phyloP scores from a whole-genome alignment of 2,888 invertebrate genomes.

The Napeogenes inachia region DNA sequence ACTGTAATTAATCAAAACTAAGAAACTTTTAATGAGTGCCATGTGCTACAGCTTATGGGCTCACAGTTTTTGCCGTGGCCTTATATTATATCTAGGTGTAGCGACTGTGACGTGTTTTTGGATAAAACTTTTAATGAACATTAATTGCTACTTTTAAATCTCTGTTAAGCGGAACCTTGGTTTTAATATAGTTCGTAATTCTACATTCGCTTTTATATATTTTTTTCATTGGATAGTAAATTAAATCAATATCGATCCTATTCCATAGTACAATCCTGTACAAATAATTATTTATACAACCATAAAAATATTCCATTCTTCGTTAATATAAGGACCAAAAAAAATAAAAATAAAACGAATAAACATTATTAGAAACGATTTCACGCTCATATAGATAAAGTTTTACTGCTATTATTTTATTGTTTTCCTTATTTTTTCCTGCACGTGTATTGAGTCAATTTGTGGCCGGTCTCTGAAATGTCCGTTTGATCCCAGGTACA shows the following conservation, averaged over 20 bases:
- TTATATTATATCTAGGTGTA: constrained; percentile 5
- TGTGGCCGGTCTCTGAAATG: constrained; percentile 41
- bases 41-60: constrained; percentile 27
- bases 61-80: constrained; percentile 11
- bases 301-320: background rate
- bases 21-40: constrained; percentile 37
- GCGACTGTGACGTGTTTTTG: background rate
- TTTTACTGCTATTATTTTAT: constrained; percentile 18
- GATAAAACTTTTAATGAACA: background rate
- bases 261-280: no score
- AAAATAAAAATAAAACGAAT: background rate
- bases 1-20: constrained; percentile 37
- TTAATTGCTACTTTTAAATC: background rate
- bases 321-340: background rate
- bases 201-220: background rate
- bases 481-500: constrained; percentile 47
- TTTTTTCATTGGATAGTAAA: no score
- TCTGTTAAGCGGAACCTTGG: background rate
- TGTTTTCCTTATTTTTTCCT: constrained; percentile 25
- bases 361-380: background rate
- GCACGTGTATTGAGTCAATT: constrained; percentile 40
- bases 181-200: no score
- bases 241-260: no score
- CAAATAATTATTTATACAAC: no score
- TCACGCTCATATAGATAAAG: constrained; percentile 6